Base-by-base conservation (phyloP, 2,797 vertebrate genomes). In the Acridotheres tristis region DNA sequence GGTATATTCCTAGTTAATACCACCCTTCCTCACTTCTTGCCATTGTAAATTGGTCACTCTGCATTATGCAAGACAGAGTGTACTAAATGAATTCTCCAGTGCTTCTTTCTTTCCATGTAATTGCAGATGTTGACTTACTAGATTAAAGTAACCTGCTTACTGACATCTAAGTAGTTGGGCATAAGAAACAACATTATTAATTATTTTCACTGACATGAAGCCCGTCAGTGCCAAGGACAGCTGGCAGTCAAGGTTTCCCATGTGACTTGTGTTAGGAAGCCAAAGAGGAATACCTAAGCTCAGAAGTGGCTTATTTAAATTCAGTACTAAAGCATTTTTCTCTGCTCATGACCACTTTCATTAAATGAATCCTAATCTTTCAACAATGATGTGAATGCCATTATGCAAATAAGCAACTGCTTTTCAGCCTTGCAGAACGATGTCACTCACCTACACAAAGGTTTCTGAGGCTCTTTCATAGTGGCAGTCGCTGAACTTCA, bases 361-460 rank as follows among this genome's bases (percentile, higher is more conserved):
- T 93, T 91, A 94, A 94, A 85, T 73, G 82, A 92, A 47, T 88
- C 83, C 65, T 93, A 94, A 85, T 90, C 92, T 93, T 87, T 85
- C 85, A 85, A 74, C 80, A 93, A 82, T 74, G 30, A 75, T 40
- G 22, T 47, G 88, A 96, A 95, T 86, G 34, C n/a, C 71, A 91
- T 94, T 94, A 94, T 93, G 93, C 83, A 95, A 96, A 95, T 79
- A 73, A 90, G 80, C 45, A 67, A 79, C 74, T 82, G 89, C 88
- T 88, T 94, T 88, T 94, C 79, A 94, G 77, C 34, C 76, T 77
- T 65, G 59, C 67, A 67, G 75, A 91, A 86, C 4, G 10, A 78
- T 67, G 67, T 71, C 48, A 87, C 63, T 73, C 48, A 87, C 74
- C 67, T 79, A 58, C n/a, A 67, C 77, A 67, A 85, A 85, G 91